phyloP scores from a whole-genome alignment of 2,888 invertebrate species.

The Minunthozetes semirufus region DNA sequence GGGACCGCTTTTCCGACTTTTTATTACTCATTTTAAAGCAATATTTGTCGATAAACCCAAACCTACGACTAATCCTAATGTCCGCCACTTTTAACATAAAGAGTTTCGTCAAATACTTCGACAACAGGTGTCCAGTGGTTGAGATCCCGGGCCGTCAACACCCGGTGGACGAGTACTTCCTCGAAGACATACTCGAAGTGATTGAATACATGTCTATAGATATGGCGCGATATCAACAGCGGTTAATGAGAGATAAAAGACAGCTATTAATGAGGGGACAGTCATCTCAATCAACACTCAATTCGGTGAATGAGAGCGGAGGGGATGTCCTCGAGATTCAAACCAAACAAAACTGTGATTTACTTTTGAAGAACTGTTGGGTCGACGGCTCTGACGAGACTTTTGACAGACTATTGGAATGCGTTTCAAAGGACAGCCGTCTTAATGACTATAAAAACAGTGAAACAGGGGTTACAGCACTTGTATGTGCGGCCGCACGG shows the following conservation, averaged over 20 bases:
- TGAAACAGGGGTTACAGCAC: slow-evolving; percentile 59
- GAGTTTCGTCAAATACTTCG: slow-evolving; percentile 78
- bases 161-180: slow-evolving; percentile 65
- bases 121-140: slow-evolving; percentile 66
- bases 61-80: slow-evolving; percentile 80
- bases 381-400: slow-evolving; percentile 58
- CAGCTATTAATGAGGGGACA: too few relatives aligned
- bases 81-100: slow-evolving; percentile 80
- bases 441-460: slow-evolving; percentile 65
- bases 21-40: slow-evolving; percentile 75
- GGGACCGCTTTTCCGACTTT: slow-evolving; percentile 88
- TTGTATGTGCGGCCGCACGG: slow-evolving; percentile 70
- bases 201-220: slow-evolving; percentile 68
- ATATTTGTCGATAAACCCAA: slow-evolving; percentile 60
- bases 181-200: slow-evolving; percentile 68
- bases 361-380: slow-evolving; percentile 59
- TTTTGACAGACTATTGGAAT: slow-evolving; percentile 67
- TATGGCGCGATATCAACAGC: slow-evolving; percentile 55
- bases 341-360: slow-evolving; percentile 57
- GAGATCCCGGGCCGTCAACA: slow-evolving; percentile 65
- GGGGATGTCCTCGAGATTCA: too few relatives aligned
- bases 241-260: slow-evolving; percentile 51
- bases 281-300: too few relatives aligned
- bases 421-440: slow-evolving; percentile 69
- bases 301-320: too few relatives aligned